These are phyloP conservation scores for Brachionus rotundiformis DNA, from an alignment of 1,140 invertebrate species.

Conservation along the genomic window DNA sequence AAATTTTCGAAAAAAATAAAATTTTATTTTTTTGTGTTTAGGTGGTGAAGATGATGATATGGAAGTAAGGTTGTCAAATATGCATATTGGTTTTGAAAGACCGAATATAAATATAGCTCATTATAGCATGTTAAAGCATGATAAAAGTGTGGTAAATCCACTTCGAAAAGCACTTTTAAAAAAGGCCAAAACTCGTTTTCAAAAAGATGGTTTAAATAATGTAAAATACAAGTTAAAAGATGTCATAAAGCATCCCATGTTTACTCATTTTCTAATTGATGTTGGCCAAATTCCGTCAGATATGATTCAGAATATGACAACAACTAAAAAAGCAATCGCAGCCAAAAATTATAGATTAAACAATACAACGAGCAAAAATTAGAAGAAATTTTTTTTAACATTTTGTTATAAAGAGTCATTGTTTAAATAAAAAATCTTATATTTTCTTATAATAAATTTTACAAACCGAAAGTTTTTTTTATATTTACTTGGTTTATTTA, in stretches of 20 bases:
- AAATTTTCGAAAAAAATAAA: neutral
- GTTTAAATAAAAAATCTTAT: neutral
- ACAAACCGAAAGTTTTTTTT: neutral
- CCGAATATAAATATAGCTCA: slow-evolving; percentile 30
- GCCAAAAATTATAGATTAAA: neutral
- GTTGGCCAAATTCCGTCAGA: neutral
- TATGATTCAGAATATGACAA: neutral
- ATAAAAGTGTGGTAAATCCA: neutral
- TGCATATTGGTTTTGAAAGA: neutral
- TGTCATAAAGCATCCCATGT: neutral
- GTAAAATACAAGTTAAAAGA: slow-evolving; percentile 13
- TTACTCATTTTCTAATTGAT: slow-evolving; percentile 38
- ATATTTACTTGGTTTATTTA: too few species aligned
- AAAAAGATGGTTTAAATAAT: slow-evolving; percentile 45
- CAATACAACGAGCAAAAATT: neutral
- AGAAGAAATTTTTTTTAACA: neutral
- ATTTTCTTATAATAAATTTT: neutral
- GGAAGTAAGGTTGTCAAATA: slow-evolving; percentile 10
- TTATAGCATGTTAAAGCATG: slow-evolving; percentile 46
- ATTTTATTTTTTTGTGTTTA: slow-evolving; percentile 63
- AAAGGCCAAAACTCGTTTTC: neutral
- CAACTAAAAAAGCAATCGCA: neutral
- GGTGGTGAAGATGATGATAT: slow-evolving; percentile 57
- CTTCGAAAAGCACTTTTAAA: neutral
- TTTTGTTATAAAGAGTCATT: neutral